phyloP scores from a whole-genome alignment of 2,113 vertebrate genomes.

The Oncorhynchus kisutch region DNA sequence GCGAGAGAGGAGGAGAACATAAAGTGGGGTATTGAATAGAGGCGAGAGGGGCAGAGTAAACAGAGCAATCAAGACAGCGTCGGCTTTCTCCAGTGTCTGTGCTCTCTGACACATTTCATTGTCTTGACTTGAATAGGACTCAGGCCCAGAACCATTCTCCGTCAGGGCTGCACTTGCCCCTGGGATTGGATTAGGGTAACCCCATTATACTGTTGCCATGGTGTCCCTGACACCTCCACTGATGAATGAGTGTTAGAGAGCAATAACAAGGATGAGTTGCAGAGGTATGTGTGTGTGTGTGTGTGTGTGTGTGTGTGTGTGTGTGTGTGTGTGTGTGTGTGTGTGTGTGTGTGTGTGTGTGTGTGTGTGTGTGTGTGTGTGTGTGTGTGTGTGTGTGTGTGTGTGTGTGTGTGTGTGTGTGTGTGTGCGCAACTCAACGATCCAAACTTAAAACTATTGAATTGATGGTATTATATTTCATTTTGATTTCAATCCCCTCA shows the following conservation, averaged over 20 bases:
- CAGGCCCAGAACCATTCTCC: conserved; percentile 60
- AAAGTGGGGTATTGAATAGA: too few species aligned
- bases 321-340: conserved; percentile 4
- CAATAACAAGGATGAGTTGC: conserved; percentile 58
- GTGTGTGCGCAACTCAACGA: conserved; percentile 5
- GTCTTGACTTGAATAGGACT: conserved; percentile 59
- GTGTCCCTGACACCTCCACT: conserved; percentile 86
- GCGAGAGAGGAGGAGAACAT: background rate
- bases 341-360: too few species aligned
- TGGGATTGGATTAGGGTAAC: conserved; percentile 90
- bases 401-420: conserved; percentile 21
- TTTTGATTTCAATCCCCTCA: background rate
- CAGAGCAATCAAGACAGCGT: too few species aligned
- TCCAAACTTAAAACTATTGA: background rate
- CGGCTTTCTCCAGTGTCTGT: conserved; percentile 42
- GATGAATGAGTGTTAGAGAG: conserved; percentile 79
- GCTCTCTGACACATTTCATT: conserved; percentile 55
- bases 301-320: too few species aligned
- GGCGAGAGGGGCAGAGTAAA: background rate
- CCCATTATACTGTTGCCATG: conserved; percentile 93
- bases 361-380: conserved; percentile 5
- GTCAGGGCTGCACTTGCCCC: conserved; percentile 65
- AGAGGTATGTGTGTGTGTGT: conserved; percentile 47
- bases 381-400: too few species aligned
- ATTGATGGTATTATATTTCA: background rate